phyloP scores from a whole-genome alignment of 2,113 vertebrate genomes.

The Elgaria multicarinata region DNA sequence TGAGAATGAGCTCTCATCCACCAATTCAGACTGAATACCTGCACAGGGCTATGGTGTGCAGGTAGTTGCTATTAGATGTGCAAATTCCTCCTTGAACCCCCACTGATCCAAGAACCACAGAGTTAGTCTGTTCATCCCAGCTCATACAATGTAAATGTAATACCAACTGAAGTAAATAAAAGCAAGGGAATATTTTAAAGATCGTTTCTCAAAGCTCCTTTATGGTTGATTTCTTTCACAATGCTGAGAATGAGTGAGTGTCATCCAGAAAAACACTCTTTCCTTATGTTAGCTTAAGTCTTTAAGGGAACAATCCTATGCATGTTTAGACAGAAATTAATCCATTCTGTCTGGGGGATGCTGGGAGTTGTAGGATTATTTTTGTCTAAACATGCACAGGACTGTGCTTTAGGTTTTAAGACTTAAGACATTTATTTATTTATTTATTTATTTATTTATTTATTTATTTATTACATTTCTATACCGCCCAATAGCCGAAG shows the following conservation, averaged over 20 bases:
- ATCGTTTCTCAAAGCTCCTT: background rate
- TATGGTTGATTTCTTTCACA: background rate
- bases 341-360: no score
- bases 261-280: background rate
- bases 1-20: background rate
- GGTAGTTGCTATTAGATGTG: background rate
- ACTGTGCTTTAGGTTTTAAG: no score
- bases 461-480: no score
- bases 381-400: no score
- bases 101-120: background rate
- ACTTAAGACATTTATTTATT: background rate
- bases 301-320: no score
- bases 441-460: no score
- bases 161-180: background rate
- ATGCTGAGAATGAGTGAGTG: background rate
- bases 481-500: no score
- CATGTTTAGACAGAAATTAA: no score
- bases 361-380: no score
- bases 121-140: background rate
- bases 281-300: background rate
- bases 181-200: background rate
- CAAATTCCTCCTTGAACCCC: background rate
- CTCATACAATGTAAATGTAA: background rate
- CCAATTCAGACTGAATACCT: background rate
- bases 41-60: background rate